These are phyloP conservation scores for Neosilurus hyrtlii DNA, from an alignment of 2,797 vertebrate genomes.

Conservation along the genomic window DNA sequence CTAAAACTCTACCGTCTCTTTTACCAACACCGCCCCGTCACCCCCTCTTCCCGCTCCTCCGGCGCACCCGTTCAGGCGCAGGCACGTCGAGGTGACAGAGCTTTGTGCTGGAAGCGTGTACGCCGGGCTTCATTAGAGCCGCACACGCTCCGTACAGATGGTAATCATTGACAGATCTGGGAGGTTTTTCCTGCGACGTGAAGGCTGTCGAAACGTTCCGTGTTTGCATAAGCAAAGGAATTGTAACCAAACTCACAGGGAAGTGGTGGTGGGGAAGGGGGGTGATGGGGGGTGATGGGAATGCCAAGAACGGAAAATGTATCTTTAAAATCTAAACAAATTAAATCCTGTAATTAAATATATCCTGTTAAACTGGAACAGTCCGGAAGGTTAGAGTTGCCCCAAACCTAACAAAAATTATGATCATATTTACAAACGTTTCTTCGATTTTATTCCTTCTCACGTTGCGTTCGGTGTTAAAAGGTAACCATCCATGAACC, in stretches of 20 bases:
- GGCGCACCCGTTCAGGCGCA: background rate
- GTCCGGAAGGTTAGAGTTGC: background rate
- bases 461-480: background rate
- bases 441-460: background rate
- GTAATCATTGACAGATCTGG: slow-evolving; percentile 42
- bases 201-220: slow-evolving; percentile 20
- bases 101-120: slow-evolving; percentile 19
- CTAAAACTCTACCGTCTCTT: background rate
- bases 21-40: no score
- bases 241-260: background rate
- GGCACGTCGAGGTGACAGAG: slow-evolving; percentile 4
- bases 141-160: slow-evolving; percentile 24
- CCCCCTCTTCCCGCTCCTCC: no score
- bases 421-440: no score
- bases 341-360: background rate
- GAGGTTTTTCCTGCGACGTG: slow-evolving; percentile 34
- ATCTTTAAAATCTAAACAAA: background rate
- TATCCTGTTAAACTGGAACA: background rate
- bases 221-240: slow-evolving; percentile 17
- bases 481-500: background rate
- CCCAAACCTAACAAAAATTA: no score
- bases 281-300: background rate
- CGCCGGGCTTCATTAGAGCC: slow-evolving; percentile 20
- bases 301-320: background rate
- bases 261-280: no score